A percentile compares a stretch with the other conserved stretches of the same genome.
Conservation (phyloP, 2,888 invertebrate genomes). For the Perdita meconis region DNA sequence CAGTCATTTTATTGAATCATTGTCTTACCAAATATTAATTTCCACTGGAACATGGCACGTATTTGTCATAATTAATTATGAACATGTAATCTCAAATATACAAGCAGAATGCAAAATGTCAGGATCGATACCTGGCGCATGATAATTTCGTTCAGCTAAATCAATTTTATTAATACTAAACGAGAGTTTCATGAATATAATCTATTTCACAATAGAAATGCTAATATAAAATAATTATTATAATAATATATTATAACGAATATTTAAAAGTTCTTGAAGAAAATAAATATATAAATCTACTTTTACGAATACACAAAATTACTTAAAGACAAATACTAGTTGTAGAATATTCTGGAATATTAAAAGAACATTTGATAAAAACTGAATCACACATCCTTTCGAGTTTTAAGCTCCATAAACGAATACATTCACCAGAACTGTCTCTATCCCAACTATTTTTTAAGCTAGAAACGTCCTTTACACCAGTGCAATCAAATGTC, state of each 20-base stretch:
- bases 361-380: neutral
- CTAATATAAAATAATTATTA: no score
- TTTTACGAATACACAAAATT: neutral
- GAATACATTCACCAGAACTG: neutral
- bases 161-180: slow-evolving; percentile 3
- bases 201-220: neutral
- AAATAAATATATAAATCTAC: neutral
- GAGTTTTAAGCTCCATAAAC: no score
- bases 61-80: slow-evolving; percentile 19
- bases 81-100: slow-evolving; percentile 17
- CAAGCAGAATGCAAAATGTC: slow-evolving; percentile 21
- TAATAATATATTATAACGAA: neutral
- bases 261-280: neutral
- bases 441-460: neutral
- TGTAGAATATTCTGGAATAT: neutral
- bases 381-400: no score
- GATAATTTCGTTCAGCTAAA: slow-evolving; percentile 11
- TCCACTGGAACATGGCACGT: slow-evolving; percentile 4
- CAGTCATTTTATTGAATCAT: slow-evolving; percentile 8
- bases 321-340: neutral
- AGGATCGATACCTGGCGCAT: slow-evolving; percentile 20
- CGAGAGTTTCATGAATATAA: slow-evolving; percentile 1
- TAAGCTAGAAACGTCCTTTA: neutral
- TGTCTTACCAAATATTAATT: slow-evolving; percentile 4
- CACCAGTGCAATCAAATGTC: neutral